Evolutionary conservation across 2,113 vertebrate species (phyloP), one percentile per base, ranked within the genome.

Genomic region (Hipposideros armiger): DNA sequence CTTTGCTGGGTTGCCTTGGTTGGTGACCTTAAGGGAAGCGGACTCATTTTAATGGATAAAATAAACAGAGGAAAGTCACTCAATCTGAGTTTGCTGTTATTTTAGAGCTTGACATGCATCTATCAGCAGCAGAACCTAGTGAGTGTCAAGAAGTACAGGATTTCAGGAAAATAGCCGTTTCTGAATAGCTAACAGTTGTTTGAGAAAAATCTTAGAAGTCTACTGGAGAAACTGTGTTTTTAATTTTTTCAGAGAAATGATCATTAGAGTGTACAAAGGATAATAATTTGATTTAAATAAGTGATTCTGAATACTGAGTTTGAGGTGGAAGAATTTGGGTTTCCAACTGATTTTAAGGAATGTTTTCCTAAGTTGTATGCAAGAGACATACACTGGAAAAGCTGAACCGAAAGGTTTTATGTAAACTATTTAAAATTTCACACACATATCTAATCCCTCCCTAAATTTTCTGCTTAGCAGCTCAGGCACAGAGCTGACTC

Each of bases 381-480:
- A 91, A 93, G 56, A 96, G 30, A 64, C 24, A 50, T 45, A 84
- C 17, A 84, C 28, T 72, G 26, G 47, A 72, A 93, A 95, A 4
- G 50, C 54, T 81, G 47, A 90, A 72, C 60, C 50, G 17, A 72
- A 76, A 97, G 77, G 56, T 91, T 94, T 93, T 95, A 93, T 82
- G 94, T 36, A 94, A 80, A 92, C 76, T 95, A 62, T 60, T 97
- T 92, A 92, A 96, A 94, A 90, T 94, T 94, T 96, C 72, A 86
- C 77, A 56, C 85, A 88, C 72, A 56, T 95, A 69, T 95, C 24
- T 94, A 85, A 96, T 95, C 82, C 84, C 17, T 94, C 54, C 92
- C 60, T 81, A 95, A 83, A 80, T 90, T 95, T 96, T 96, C 77
- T 95, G 90, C 87, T 62, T 92, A 97, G 90, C 42, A 91, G 58